phyloP scores from a whole-genome alignment of 2,113 vertebrate species.

The Dasyurus viverrinus region DNA sequence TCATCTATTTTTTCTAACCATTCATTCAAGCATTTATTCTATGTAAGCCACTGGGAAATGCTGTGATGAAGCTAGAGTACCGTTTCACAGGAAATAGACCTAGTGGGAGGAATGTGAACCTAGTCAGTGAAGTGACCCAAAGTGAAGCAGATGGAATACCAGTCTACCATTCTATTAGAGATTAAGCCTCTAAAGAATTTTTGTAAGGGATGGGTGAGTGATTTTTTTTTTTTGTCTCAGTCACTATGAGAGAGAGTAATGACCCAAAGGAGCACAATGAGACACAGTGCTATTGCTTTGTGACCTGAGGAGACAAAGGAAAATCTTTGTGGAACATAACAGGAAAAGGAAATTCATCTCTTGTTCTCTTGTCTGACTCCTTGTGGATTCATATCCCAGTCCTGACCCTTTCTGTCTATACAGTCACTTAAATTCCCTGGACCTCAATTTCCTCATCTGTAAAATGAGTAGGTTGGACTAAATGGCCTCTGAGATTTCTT shows the following conservation, averaged over 20 bases:
- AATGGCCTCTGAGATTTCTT: neutral
- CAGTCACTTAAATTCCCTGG: neutral
- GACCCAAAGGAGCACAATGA: slow-evolving; percentile 25
- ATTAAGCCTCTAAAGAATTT: slow-evolving; percentile 19
- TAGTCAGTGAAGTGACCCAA: slow-evolving; percentile 23
- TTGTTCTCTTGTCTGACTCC: neutral
- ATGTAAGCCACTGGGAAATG: slow-evolving; percentile 22
- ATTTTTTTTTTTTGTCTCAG: slow-evolving; percentile 37
- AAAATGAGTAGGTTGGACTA: neutral
- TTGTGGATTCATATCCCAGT: neutral
- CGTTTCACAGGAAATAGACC: slow-evolving; percentile 39
- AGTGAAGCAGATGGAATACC: slow-evolving; percentile 40
- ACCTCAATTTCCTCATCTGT: neutral
- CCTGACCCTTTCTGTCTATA: neutral
- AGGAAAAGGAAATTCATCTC: neutral
- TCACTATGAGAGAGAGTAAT: slow-evolving; percentile 37
- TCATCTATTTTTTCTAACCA: neutral
- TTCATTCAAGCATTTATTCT: neutral
- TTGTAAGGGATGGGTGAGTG: slow-evolving; percentile 1
- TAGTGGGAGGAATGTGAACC: slow-evolving; percentile 31
- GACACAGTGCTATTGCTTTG: neutral
- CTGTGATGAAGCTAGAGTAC: slow-evolving; percentile 52
- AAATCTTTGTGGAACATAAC: neutral
- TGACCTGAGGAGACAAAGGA: slow-evolving; percentile 33
- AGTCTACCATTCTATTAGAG: slow-evolving; percentile 32